These are phyloP conservation scores for Lepas anatifera DNA, from an alignment of 2,888 invertebrate species.

Conservation along the genomic window DNA sequence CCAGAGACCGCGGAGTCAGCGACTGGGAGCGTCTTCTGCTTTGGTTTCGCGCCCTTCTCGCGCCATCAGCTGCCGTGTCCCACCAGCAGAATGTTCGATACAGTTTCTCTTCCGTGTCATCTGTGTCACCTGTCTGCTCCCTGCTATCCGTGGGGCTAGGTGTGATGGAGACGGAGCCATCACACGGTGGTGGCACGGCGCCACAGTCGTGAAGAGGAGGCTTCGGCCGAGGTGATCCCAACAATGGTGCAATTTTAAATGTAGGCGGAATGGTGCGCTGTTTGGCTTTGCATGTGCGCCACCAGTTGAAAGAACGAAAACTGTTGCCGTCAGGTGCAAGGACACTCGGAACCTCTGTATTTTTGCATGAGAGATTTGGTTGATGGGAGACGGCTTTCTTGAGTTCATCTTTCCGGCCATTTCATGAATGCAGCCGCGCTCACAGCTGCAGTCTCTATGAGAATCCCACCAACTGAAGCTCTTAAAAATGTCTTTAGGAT, in stretches of 20 bases:
- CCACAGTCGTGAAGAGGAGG: neutral
- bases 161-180: neutral
- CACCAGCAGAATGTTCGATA: neutral
- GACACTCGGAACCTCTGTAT: neutral
- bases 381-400: neutral
- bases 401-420: neutral
- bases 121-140: too few species aligned
- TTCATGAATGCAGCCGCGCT: neutral
- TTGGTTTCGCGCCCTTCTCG: too few species aligned
- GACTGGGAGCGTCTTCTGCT: too few species aligned
- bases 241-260: neutral
- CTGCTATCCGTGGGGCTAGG: neutral
- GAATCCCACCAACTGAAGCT: neutral
- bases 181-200: neutral
- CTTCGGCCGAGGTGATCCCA: neutral
- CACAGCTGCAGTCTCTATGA: neutral
- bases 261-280: neutral
- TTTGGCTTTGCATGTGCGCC: neutral
- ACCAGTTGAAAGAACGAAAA: conserved; percentile 2
- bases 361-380: neutral
- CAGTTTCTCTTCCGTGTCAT: neutral
- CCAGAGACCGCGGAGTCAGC: too few species aligned
- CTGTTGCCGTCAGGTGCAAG: neutral
- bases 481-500: neutral
- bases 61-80: neutral